Percentiles rank a stretch among this genome's conserved stretches.
These are phyloP conservation scores for Acleris emargana DNA, from an alignment of 2,888 invertebrate genomes.

Conservation along the genomic window DNA sequence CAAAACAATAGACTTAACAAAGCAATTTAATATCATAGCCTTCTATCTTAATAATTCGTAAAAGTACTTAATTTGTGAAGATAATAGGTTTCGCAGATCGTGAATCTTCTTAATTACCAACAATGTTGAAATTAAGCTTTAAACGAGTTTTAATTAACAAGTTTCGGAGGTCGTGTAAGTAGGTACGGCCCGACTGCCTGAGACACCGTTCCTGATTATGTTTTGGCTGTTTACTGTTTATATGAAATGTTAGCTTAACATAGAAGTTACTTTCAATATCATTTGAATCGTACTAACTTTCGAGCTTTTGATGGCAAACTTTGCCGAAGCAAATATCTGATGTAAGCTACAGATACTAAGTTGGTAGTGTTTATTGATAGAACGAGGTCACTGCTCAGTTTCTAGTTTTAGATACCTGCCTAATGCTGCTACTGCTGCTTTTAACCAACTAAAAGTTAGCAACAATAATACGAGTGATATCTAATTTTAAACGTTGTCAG, in stretches of 20 bases:
- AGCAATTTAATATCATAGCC: slow-evolving; percentile 62
- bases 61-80: slow-evolving; percentile 64
- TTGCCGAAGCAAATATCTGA: slow-evolving; percentile 1
- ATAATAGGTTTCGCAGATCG: slow-evolving; percentile 75
- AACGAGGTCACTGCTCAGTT: neutral
- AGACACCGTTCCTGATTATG: slow-evolving; percentile 2
- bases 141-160: slow-evolving; percentile 81
- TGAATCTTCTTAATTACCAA: slow-evolving; percentile 81
- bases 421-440: too few relatives aligned
- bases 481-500: too few relatives aligned
- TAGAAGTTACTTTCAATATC: neutral
- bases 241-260: neutral
- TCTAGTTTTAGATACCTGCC: neutral
- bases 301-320: slow-evolving; percentile 3
- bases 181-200: slow-evolving; percentile 31
- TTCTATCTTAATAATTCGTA: slow-evolving; percentile 69
- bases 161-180: slow-evolving; percentile 69
- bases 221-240: neutral
- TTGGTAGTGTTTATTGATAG: neutral
- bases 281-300: neutral
- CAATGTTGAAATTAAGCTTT: slow-evolving; percentile 79
- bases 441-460: neutral
- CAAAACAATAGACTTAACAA: slow-evolving; percentile 36
- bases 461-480: too few relatives aligned
- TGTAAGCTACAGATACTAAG: slow-evolving; percentile 1